A percentile compares a stretch with the other conserved stretches of the same genome.
These are phyloP conservation scores for Agapornis roseicollis DNA, from an alignment of 2,113 vertebrate genomes.

Conservation along the genomic window DNA sequence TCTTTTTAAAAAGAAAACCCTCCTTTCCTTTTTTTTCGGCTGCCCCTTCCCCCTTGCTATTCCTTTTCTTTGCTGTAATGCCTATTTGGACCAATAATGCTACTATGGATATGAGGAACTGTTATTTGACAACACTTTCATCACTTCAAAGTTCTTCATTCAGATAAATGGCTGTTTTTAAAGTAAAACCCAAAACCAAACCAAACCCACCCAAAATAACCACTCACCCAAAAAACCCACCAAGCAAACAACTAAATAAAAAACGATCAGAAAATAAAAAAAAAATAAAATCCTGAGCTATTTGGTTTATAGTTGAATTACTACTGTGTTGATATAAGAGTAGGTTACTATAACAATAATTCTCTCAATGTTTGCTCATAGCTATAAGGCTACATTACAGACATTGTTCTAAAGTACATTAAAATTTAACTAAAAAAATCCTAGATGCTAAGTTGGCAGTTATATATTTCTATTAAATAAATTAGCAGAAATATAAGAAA, in stretches of 20 bases:
- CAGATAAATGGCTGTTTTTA: not conserved
- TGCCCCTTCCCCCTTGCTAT: not conserved
- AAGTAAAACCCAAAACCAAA: not conserved
- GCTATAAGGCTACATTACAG: not conserved
- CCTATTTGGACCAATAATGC: not conserved
- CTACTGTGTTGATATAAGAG: not conserved
- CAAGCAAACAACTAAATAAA: not conserved
- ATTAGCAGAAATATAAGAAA: not conserved
- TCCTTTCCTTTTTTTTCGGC: not conserved
- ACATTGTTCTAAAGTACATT: not conserved
- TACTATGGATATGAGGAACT: not conserved
- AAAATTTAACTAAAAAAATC: not conserved
- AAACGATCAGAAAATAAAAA: not conserved
- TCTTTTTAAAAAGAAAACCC: not conserved
- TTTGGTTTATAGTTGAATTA: not conserved
- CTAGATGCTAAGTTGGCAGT: not conserved
- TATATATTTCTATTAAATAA: not conserved
- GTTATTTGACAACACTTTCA: not conserved
- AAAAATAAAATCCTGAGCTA: not conserved
- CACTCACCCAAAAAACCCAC: not conserved
- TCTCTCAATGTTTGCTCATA: not conserved
- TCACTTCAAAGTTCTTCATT: not conserved
- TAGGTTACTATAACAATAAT: not conserved
- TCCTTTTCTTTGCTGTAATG: not conserved
- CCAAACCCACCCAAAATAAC: not conserved